Base-by-base conservation (phyloP, 2,113 vertebrate species). In the Hippoglossus stenolepis region DNA sequence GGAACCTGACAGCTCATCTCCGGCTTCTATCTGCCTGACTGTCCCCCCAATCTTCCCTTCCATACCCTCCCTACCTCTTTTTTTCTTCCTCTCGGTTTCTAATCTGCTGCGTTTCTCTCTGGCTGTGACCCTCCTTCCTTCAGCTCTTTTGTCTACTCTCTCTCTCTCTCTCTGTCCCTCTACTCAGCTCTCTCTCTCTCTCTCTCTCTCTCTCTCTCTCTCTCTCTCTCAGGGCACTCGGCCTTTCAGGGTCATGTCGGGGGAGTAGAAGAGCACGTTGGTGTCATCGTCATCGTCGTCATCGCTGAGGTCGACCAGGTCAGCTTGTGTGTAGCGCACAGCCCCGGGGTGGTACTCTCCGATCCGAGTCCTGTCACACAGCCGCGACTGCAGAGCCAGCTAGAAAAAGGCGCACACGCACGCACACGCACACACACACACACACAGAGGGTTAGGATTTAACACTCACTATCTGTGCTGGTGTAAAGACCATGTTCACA, bases 1-100 rank as follows among this genome's bases (percentile, higher is more conserved):
- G 95, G 95, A 97, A 95, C 95, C 94, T 96, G 96, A 96, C 95
- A 96, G 95, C 93, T 96, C 95, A 95, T 95, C 95, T 95, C 87
- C 91, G 67, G 92, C 90, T 90, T 93, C 95, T 93, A 91, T 82
- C 92, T 95, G 93, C 89, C 82, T 90, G 92, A 93, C 89, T 89
- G 90, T 90, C 87, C 85, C 84, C 85, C 82, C 90, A 87, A 89
- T 90, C 90, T 90, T 87, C 68, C 71, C 73, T 83, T 87, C 73
- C 85, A 73, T 84, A 84, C 78, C 71, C 88, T 85, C 68, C 75
- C 89, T 82, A 83, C 75, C 82, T 82, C 69, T 63, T 83, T 70
- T 70, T 77, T 75, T 73, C 86, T 85, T 49, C 81, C 71, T 78
- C 87, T 90, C 80, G 40, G 79, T 92, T 88, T 90, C 87, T 90